Evolutionary conservation across 2,797 vertebrate genomes (phyloP).

Genomic region (Spea hammondii): DNA sequence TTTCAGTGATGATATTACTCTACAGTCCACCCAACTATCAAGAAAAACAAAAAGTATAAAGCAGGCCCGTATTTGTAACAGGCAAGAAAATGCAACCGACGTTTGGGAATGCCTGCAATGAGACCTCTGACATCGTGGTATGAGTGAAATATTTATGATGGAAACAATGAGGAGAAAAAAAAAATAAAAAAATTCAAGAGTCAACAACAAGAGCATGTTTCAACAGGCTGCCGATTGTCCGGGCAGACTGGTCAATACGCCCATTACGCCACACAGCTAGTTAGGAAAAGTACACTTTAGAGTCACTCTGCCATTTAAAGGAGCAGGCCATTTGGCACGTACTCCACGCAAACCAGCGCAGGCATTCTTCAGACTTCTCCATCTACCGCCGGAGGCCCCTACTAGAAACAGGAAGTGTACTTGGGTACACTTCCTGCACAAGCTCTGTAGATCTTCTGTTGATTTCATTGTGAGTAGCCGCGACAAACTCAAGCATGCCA

Average conservation of each 20-base stretch:
- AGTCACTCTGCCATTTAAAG: no score
- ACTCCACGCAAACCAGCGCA: no score
- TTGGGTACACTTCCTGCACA: no score
- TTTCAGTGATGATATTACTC: slow-evolving; percentile 1
- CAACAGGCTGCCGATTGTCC: slow-evolving; percentile 24
- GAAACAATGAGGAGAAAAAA: slow-evolving; percentile 1
- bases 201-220: slow-evolving; percentile 1
- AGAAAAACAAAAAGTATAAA: not conserved
- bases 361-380: no score
- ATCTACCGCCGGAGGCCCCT: no score
- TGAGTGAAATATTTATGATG: slow-evolving; percentile 2
- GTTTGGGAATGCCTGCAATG: slow-evolving; percentile 14
- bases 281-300: not conserved
- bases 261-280: slow-evolving; percentile 10
- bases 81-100: no score
- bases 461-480: no score
- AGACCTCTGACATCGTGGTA: slow-evolving; percentile 27
- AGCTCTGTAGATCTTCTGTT: no score
- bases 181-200: not conserved
- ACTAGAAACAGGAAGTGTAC: no score
- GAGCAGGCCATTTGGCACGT: no score
- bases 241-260: not conserved
- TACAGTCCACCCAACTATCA: not conserved
- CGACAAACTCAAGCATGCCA: no score
- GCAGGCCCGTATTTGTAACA: no score